Conservation (phyloP, 92 coral and sea anemone genomes). For the Siderastrea siderea region DNA sequence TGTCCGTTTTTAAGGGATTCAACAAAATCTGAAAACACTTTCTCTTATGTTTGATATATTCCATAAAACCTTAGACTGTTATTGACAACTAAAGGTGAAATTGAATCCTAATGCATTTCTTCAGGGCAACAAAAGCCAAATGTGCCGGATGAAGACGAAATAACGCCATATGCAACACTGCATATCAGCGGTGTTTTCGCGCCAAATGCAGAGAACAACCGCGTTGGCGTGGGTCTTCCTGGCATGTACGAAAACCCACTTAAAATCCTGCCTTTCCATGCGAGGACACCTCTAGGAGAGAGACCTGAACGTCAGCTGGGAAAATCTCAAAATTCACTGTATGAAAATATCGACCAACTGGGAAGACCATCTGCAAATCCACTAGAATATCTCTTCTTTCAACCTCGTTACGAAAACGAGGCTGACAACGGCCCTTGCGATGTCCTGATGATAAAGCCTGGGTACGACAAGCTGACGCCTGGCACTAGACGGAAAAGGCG, state of each 20-base stretch:
- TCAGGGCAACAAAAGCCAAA: conserved; percentile 18
- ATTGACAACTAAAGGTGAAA: no score
- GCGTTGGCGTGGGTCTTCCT: neutral
- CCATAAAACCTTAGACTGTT: no score
- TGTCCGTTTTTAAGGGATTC: no score
- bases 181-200: conserved; percentile 14
- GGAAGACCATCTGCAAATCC: conserved; percentile 19
- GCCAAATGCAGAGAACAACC: neutral
- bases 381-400: conserved; percentile 10
- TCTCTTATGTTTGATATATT: neutral
- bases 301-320: neutral
- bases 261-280: neutral
- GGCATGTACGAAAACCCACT: conserved; percentile 44
- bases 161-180: conserved; percentile 21
- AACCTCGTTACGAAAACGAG: conserved; percentile 38
- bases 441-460: conserved; percentile 20
- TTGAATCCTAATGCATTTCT: neutral
- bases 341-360: conserved; percentile 28
- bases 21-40: neutral
- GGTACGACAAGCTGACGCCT: conserved; percentile 35
- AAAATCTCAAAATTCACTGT: neutral
- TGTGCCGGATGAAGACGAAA: neutral
- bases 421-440: conserved; percentile 5
- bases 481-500: conserved; percentile 11
- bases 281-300: neutral